A percentile compares a stretch with the other conserved stretches of the same genome.
Conservation (phyloP, 2,888 invertebrate species). For the Pseudococcus jackbeardsleyi region DNA sequence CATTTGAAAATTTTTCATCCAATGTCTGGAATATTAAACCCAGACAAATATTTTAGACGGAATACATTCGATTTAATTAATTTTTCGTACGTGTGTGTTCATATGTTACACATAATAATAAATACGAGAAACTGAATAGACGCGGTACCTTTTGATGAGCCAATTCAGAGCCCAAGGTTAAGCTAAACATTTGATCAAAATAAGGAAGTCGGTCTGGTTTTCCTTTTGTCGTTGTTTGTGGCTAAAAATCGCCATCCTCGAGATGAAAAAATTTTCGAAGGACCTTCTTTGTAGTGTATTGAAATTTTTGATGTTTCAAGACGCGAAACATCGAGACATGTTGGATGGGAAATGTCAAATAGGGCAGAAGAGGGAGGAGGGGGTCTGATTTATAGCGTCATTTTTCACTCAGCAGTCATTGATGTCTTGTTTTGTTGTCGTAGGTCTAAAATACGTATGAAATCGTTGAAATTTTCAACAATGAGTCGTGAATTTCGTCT, state of each 20-base stretch:
- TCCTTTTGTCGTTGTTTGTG: conserved; percentile 1
- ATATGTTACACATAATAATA: no score
- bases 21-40: neutral
- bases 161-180: neutral
- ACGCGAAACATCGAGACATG: neutral
- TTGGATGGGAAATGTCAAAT: neutral
- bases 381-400: neutral
- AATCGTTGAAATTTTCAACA: no score
- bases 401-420: neutral
- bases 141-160: neutral
- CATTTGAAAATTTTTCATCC: neutral
- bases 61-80: neutral
- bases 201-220: neutral
- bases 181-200: neutral
- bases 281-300: neutral
- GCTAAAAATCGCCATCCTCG: neutral
- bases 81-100: neutral
- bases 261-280: conserved; percentile 5
- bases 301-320: neutral
- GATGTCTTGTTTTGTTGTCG: neutral
- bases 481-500: no score
- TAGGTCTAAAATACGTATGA: no score
- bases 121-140: neutral
- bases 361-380: neutral
- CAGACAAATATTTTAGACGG: neutral